Evolutionary conservation across 2,113 vertebrate species (phyloP).

Genomic region (Poicephalus gulielmi): DNA sequence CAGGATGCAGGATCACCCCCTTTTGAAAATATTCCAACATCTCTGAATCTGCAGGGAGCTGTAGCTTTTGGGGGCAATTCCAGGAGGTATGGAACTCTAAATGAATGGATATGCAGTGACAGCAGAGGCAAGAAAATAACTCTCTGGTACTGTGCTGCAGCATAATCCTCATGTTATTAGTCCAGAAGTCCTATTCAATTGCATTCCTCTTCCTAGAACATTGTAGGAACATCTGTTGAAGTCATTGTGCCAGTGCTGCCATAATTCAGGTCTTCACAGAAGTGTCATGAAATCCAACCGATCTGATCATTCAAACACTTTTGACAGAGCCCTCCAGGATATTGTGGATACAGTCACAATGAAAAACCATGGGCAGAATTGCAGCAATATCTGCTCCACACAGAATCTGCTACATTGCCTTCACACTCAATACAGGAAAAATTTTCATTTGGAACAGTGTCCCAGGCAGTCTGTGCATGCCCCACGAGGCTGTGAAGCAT

Average conservation of each 20-base stretch:
- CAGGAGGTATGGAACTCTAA: background rate
- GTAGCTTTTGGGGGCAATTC: background rate
- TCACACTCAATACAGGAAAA: background rate
- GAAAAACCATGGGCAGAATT: background rate
- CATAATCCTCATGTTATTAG: accelerated
- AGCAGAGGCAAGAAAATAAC: background rate
- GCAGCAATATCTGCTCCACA: background rate
- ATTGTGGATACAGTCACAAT: background rate
- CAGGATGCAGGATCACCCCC: background rate
- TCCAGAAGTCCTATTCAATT: background rate
- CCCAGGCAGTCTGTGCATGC: background rate
- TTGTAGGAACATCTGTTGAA: background rate
- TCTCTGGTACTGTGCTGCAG: background rate
- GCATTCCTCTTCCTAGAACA: background rate
- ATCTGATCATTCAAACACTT: background rate
- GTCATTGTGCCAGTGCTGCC: background rate
- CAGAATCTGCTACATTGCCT: background rate
- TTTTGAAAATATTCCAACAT: background rate
- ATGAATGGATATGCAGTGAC: background rate
- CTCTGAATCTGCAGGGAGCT: background rate
- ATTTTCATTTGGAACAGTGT: background rate
- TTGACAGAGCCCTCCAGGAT: background rate
- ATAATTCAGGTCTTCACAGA: background rate
- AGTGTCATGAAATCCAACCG: background rate
- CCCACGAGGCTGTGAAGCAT: background rate